These are phyloP conservation scores for Alethe castanea DNA, from an alignment of 2,113 vertebrate genomes.

Conservation along the genomic window DNA sequence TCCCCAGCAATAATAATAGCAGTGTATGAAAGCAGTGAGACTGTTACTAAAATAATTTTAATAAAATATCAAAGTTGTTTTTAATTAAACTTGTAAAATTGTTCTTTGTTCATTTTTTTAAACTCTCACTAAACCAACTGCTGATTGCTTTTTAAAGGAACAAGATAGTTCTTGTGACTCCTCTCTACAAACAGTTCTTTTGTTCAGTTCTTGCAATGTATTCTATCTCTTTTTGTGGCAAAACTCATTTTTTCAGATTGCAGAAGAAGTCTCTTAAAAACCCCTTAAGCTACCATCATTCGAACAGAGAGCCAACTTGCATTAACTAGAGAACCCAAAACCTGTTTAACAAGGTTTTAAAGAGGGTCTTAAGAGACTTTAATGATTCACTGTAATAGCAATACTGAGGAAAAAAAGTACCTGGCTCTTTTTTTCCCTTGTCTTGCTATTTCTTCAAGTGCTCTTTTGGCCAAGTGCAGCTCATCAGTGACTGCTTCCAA, in stretches of 20 bases:
- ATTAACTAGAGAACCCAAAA: neutral
- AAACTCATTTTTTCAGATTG: conserved; percentile 20
- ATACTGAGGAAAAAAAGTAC: conserved; percentile 2
- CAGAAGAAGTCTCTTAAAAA: conserved; percentile 47
- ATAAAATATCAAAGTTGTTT: neutral
- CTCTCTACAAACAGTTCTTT: neutral
- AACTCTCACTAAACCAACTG: neutral
- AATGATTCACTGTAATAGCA: conserved; percentile 44
- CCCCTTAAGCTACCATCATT: conserved; percentile 33
- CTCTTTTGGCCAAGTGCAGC: conserved; percentile 3
- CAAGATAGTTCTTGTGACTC: neutral
- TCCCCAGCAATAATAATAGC: neutral
- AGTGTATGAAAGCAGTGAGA: neutral
- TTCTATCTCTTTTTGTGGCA: neutral
- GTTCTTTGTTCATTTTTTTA: neutral
- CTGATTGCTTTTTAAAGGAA: conserved; percentile 13
- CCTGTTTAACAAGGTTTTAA: conserved; percentile 51
- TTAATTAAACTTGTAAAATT: conserved; percentile 38
- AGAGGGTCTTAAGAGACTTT: conserved; percentile 33
- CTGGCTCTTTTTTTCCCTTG: conserved; percentile 6
- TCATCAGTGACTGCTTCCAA: conserved; percentile 34
- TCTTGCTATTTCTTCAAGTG: conserved; percentile 41
- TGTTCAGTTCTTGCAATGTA: neutral
- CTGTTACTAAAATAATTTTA: neutral
- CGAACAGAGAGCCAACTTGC: conserved; percentile 7